Base-by-base conservation (phyloP, 2,113 vertebrate species). In the Taxidea taxus region DNA sequence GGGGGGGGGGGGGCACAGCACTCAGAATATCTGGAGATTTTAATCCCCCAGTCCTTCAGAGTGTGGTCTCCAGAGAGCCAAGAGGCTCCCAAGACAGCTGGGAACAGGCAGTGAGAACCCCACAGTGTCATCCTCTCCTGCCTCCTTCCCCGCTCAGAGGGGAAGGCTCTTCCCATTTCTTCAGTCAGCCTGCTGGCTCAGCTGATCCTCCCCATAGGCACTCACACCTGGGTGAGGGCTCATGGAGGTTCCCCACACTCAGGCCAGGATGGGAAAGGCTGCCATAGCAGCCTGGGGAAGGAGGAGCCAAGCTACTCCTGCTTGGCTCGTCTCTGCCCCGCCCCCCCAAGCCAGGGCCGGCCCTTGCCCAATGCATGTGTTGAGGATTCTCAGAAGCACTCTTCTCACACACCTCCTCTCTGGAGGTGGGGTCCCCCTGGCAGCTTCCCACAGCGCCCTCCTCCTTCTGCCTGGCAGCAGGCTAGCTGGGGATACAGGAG, bases 11-110 rank as follows among this genome's bases (percentile, higher is more conserved):
- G 81, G 37, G 68, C 80, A 62, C 13, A 42, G 42, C 44, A 15
- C 11, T 72, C 27, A 34, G 82, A 81, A 56, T 44, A 75, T 75
- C 88, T 72, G 47, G 47, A 87, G 92, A 86, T 54, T 89, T 78
- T 75, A 89, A 83, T 78, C 54, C 37, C 93, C 86, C 90, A 91
- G 66, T 86, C 82, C 68, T 94, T 97, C 23, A 14, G 49, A 37
- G 68, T 60, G n/a, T 54, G 56, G 80, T 83, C 75, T 87, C 49
- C 60, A 18, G 68, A 95, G 49, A 95, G 51, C 49, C 74, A 37
- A 7, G 25, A 87, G 39, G 70, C 56, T 8, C 56, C 21, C 56
- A 68, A 91, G 78, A 74, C 72, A 66, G 14, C 39, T 37, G 47
- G 56, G 47, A 74, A n/a, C 29, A 31, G 70, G 25, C 44, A 27